Evolutionary conservation across 2,888 invertebrate genomes (phyloP), one percentile per base, ranked within the genome.

Genomic region (Sphinx pinastri): DNA sequence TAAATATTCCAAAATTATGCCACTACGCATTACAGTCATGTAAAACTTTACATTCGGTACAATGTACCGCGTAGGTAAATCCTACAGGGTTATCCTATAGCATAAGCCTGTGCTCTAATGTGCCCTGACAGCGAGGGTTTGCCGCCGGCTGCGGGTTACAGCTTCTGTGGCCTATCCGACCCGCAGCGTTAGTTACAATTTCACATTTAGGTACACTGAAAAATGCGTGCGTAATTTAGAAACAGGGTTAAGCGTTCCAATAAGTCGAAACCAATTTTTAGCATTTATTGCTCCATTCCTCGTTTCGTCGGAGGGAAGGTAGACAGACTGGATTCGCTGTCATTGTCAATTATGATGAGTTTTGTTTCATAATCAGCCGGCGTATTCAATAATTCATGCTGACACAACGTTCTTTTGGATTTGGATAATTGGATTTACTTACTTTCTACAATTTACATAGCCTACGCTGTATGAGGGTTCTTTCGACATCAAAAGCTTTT

Each of bases 81-180:
- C 72, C 71, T 70, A 71, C 75, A 71, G 73, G 58, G 58, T 45
- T 55, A 55, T 10, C 60, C 45, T 16, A 47, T 49, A 47, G 19
- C 47, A n/a, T 1, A 60, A 49, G 63, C 60, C 38, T 60, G 60
- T 45, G 59, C 59, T 10, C 5, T 63, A 63, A 63, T 25, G 63
- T 63, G 63, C 13, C 58, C 59, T 70, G 71, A 67, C 19, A 49
- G 69, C 60, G 67, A n/a, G 49, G 69, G 69, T 58, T 25, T 51
- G 69, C 19, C 49, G 68, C 69, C 69, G 70, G 67, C 59, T 25
- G 68, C 60, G 59, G 73, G 70, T 71, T 74, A 76, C 77, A 72
- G 73, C 63, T 49, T 25, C 55, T 52, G 70, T 58, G 55, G 70
- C 70, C 70, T 60, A 60, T 63, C 47, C 63, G 63, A 63, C 63